Evolutionary conservation across 2,113 vertebrate genomes (phyloP).

Genomic region (Gambusia affinis): DNA sequence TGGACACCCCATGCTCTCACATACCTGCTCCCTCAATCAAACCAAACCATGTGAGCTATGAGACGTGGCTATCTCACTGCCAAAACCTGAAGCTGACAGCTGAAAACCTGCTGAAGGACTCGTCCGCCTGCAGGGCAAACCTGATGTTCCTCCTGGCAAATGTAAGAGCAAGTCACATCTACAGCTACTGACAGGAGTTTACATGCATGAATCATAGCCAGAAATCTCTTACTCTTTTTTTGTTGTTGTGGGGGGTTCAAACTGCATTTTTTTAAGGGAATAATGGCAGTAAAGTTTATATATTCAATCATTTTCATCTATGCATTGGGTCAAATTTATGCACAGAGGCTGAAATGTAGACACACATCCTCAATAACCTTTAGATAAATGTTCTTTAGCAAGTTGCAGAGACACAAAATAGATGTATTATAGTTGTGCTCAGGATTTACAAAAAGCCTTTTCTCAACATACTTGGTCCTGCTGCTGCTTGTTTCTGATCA

Average conservation of each 20-base stretch:
- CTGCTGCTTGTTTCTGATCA: neutral
- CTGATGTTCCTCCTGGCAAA: constrained; percentile 17
- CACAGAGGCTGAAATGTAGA: too few species aligned
- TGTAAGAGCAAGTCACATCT: constrained; percentile 11
- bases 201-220: too few species aligned
- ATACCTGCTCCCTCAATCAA: constrained; percentile 7
- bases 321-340: too few species aligned
- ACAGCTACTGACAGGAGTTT: neutral
- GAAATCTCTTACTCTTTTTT: too few species aligned
- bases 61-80: constrained; percentile 28
- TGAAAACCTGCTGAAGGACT: constrained; percentile 15
- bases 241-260: too few species aligned
- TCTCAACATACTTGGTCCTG: neutral
- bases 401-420: too few species aligned
- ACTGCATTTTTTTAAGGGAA: too few species aligned
- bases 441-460: neutral
- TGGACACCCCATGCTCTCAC: neutral
- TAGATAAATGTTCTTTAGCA: too few species aligned
- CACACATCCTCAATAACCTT: too few species aligned
- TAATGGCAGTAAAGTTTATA: too few species aligned
- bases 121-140: constrained; percentile 22
- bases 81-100: constrained; percentile 10
- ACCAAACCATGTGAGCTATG: constrained; percentile 22
- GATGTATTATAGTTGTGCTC: too few species aligned
- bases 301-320: too few species aligned